Evolutionary conservation across 1,140 invertebrate species (phyloP).

Genomic region (Proctacanthus coquilletti): DNA sequence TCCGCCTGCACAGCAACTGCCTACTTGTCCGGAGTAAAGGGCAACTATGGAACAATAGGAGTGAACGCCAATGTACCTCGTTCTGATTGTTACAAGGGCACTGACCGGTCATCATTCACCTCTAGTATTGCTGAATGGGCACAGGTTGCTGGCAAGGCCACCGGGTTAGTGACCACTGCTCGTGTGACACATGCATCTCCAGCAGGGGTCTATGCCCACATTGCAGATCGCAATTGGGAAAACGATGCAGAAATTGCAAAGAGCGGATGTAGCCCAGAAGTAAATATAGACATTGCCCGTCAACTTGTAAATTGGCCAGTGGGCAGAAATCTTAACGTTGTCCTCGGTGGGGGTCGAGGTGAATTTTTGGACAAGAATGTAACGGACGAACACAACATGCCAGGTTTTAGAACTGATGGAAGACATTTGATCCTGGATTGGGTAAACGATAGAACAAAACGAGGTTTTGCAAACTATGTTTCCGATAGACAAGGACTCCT

Average conservation of each 20-base stretch:
- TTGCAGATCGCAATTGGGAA: slow-evolving; percentile 62
- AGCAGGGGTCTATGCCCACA: slow-evolving; percentile 64
- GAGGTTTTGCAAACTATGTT: slow-evolving; percentile 41
- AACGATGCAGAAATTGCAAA: slow-evolving; percentile 44
- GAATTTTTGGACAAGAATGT: slow-evolving; percentile 45
- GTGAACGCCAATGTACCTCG: slow-evolving; percentile 44
- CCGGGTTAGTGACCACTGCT: slow-evolving; percentile 63
- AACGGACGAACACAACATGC: slow-evolving; percentile 45
- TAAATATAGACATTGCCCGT: slow-evolving; percentile 48
- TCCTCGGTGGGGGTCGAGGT: slow-evolving; percentile 55
- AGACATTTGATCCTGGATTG: slow-evolving; percentile 51
- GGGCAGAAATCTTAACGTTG: slow-evolving; percentile 41
- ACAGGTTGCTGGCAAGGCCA: slow-evolving; percentile 48
- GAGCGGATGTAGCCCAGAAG: slow-evolving; percentile 14
- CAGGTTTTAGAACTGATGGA: slow-evolving; percentile 38
- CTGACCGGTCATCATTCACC: slow-evolving; percentile 32
- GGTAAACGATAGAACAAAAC: slow-evolving; percentile 39
- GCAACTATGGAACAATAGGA: slow-evolving; percentile 56
- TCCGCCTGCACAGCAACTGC: slow-evolving; percentile 67
- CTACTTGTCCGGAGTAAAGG: slow-evolving; percentile 66
- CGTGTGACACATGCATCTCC: slow-evolving; percentile 69
- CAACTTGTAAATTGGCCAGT: slow-evolving; percentile 56
- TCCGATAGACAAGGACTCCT: slow-evolving; percentile 48
- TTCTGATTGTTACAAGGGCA: slow-evolving; percentile 32
- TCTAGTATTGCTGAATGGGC: slow-evolving; percentile 48